Conservation (phyloP, 2,113 vertebrate genomes). For the Miniopterus natalensis region DNA sequence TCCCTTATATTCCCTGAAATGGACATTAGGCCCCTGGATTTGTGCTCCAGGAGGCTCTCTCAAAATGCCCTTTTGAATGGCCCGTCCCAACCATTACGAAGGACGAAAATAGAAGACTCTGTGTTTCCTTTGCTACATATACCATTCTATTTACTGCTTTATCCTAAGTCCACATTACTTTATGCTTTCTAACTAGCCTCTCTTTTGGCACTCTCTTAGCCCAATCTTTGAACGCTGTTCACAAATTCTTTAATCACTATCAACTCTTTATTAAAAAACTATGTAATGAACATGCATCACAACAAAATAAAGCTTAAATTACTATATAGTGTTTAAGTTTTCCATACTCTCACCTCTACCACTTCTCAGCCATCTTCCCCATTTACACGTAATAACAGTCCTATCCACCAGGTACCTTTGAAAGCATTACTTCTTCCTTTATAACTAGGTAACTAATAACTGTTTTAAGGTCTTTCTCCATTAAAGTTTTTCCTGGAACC, state of each 20-base stretch:
- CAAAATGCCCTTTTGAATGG: not conserved
- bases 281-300: not conserved
- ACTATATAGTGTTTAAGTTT: not conserved
- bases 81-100: not conserved
- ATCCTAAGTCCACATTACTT: not conserved
- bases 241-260: not conserved
- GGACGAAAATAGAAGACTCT: not conserved
- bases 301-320: not conserved
- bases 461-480: not conserved
- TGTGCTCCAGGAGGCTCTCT: not conserved
- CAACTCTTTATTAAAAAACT: not conserved
- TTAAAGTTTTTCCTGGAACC: not conserved
- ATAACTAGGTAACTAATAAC: not conserved
- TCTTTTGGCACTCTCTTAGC: not conserved
- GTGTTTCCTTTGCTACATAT: not conserved
- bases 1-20: not conserved
- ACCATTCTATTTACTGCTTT: not conserved
- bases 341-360: not conserved
- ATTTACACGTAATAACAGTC: not conserved
- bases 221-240: not conserved
- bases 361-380: not conserved
- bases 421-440: not conserved
- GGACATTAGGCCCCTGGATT: not conserved
- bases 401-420: rapidly evolving
- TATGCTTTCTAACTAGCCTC: not conserved